Evolutionary conservation across 2,113 vertebrate genomes (phyloP), one percentile per base, ranked within the genome.

Genomic region (Etheostoma spectabile): DNA sequence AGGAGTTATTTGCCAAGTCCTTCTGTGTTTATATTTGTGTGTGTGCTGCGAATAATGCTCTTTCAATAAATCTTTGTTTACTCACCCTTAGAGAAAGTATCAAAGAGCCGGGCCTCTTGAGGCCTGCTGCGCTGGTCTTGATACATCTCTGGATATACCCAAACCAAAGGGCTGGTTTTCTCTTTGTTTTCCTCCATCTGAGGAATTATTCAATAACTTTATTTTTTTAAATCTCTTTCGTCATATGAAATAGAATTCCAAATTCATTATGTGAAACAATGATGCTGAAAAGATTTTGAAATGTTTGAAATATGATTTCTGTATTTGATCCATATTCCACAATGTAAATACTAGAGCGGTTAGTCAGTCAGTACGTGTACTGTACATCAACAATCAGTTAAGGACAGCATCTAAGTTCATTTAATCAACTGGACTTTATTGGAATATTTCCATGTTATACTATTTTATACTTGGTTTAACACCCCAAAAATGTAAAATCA

Each of bases 51-150:
- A 84, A 89, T 82, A 68, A 80, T 64, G 42, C 72, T 79, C 74
- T 82, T 82, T 74, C 65, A 82, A 75, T 80, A 84, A 65, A 76
- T 79, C 61, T 85, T 83, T 87, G 83, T 86, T 85, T 85, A 79
- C 77, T 85, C 55, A 74, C 69, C 84, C 82, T 79, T 21, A 56
- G 46, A 85, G 61, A 71, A 68, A 71, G 64, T 70, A 79, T 74
- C 70, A 82, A 49, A 55, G 22, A 88, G 80, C 33, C 24, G 14
- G 73, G 63, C 67, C 75, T 79, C 60, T 30, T 11, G 83, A 14
- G 65, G 55, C 57, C 70, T 1, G 1, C 62, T 46, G 61, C 12
- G 56, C 45, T 69, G 56, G 62, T 63, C n/a, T 14, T 45, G 49
- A n/a, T 63, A 45, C 19, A 19, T 77, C 79, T 75, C 56, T 66